A percentile compares a stretch with the other conserved stretches of the same genome.
These are phyloP conservation scores for Tauraco erythrolophus DNA, from an alignment of 2,113 vertebrate species.

Conservation along the genomic window DNA sequence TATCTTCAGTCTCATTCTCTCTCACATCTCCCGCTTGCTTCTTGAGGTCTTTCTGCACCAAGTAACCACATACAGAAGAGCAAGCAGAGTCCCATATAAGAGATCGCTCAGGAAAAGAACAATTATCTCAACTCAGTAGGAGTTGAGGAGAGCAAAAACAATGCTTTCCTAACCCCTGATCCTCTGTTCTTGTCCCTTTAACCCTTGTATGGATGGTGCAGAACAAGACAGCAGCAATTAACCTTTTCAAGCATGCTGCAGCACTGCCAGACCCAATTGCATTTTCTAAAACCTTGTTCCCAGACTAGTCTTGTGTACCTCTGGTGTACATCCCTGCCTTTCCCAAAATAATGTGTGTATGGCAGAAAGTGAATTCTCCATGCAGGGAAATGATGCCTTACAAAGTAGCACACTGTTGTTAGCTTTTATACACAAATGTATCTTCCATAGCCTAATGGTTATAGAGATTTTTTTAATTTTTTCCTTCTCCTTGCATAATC, in stretches of 20 bases:
- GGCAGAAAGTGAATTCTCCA: not conserved
- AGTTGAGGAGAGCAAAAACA: not conserved
- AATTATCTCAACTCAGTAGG: not conserved
- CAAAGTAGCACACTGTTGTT: not conserved
- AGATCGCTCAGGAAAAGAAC: not conserved
- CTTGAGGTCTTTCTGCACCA: not conserved
- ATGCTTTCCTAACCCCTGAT: not conserved
- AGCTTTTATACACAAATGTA: not conserved
- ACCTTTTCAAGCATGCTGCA: not conserved
- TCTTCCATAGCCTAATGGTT: not conserved
- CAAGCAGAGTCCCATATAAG: not conserved
- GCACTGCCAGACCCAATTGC: accelerated
- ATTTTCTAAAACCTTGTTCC: not conserved
- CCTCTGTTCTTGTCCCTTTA: not conserved
- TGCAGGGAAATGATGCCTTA: not conserved
- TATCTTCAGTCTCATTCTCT: not conserved
- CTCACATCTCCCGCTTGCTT: not conserved
- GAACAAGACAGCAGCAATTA: not conserved
- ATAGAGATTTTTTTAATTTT: not conserved
- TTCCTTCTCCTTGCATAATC: not conserved
- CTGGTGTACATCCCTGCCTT: not conserved
- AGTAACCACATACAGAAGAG: not conserved
- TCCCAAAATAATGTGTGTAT: not conserved
- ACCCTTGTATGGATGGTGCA: not conserved
- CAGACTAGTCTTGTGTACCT: not conserved